Evolutionary conservation across 2,888 invertebrate species (phyloP).

Genomic region (Noctua comes): DNA sequence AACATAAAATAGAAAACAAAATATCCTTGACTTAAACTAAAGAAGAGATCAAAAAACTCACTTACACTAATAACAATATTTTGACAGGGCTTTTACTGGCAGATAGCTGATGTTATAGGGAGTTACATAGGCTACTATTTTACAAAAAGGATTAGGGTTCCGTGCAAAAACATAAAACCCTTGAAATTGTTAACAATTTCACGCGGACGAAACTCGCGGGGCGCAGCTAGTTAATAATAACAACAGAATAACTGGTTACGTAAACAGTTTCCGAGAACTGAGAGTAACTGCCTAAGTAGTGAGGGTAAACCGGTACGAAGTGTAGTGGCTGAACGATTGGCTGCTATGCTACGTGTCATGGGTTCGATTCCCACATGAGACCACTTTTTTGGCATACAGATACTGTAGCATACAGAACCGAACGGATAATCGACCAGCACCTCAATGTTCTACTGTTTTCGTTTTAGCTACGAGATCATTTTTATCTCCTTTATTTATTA

Average conservation of each 20-base stretch:
- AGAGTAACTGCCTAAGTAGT: not conserved
- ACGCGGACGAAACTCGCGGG: too few relatives aligned
- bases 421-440: not conserved
- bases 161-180: too few relatives aligned
- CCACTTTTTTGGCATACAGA: not conserved
- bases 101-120: not conserved
- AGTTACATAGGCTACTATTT: not conserved
- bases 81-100: not conserved
- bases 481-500: too few relatives aligned
- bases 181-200: too few relatives aligned
- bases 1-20: too few relatives aligned
- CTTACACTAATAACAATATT: too few relatives aligned
- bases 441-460: too few relatives aligned
- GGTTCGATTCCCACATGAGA: not conserved
- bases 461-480: not conserved
- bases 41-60: too few relatives aligned
- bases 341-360: not conserved
- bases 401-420: not conserved
- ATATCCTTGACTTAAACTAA: too few relatives aligned
- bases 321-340: not conserved
- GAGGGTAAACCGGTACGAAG: not conserved
- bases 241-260: not conserved
- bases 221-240: not conserved
- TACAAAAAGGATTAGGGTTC: too few relatives aligned
- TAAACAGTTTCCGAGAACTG: slow-evolving; percentile 4